These are phyloP conservation scores for Percina caprodes DNA, from an alignment of 2,113 vertebrate species.

Conservation along the genomic window DNA sequence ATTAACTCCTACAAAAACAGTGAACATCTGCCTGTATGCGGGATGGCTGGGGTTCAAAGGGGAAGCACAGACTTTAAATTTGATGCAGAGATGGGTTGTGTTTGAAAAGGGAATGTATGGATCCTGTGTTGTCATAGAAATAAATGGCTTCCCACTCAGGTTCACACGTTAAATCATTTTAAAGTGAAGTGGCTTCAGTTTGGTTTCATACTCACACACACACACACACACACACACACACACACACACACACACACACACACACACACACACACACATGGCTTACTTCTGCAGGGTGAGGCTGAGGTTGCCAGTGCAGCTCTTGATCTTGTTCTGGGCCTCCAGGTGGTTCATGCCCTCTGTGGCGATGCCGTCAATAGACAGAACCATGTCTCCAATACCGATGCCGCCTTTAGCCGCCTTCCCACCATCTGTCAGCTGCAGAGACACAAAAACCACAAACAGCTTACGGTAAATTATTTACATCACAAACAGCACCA, in stretches of 20 bases:
- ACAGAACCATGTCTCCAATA: conserved; percentile 93
- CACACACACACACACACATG: not conserved
- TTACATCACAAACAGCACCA: conserved; percentile 7
- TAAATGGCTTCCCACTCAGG: conserved; percentile 25
- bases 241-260: not conserved
- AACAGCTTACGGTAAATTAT: conserved; percentile 13
- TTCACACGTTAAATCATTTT: conserved; percentile 52
- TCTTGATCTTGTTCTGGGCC: conserved; percentile 99
- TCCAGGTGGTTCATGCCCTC: conserved; percentile 97
- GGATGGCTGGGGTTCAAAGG: conserved; percentile 31
- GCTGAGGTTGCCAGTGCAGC: conserved; percentile 90
- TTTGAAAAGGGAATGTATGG: conserved; percentile 2
- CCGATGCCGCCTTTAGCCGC: conserved; percentile 89
- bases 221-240: conserved; percentile 1
- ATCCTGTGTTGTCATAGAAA: conserved; percentile 40
- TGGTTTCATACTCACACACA: not conserved
- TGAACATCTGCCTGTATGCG: conserved; percentile 65
- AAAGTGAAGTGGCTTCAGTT: conserved; percentile 28
- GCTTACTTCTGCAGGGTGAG: conserved; percentile 95
- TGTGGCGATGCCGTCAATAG: conserved; percentile 92
- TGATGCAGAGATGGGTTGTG: conserved; percentile 27
- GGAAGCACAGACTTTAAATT: conserved; percentile 33
- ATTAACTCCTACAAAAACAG: conserved; percentile 65
- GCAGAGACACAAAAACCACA: conserved; percentile 67
- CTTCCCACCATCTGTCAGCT: conserved; percentile 94